Evolutionary conservation across 2,797 vertebrate genomes (phyloP).

Genomic region (Acrossocheilus fasciatus): DNA sequence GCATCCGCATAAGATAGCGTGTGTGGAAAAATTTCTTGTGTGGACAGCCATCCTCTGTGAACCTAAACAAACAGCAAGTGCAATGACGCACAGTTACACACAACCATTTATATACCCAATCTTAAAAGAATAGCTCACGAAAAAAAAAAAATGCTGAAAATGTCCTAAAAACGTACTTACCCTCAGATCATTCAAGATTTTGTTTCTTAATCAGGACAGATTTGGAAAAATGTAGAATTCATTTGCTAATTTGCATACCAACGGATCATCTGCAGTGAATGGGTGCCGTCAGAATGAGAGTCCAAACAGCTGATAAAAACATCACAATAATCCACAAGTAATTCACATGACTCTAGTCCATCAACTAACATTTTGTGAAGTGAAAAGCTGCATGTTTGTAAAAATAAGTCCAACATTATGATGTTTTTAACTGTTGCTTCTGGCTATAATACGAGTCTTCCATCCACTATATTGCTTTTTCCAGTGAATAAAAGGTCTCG

Average conservation of each 20-base stretch:
- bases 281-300: background rate
- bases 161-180: background rate
- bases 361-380: background rate
- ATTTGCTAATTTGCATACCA: background rate
- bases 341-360: background rate
- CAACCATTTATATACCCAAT: background rate
- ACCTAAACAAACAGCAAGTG: slow-evolving; percentile 75
- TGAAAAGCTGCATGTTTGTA: background rate
- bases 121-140: background rate
- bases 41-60: slow-evolving; percentile 97
- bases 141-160: background rate
- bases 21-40: slow-evolving; percentile 99
- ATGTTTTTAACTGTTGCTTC: background rate
- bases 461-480: too few relatives aligned
- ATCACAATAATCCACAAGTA: background rate
- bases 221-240: background rate
- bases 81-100: background rate
- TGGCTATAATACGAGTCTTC: background rate
- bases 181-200: background rate
- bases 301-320: background rate
- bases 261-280: background rate
- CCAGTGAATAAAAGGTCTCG: too few relatives aligned
- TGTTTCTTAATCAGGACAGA: background rate
- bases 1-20: slow-evolving; percentile 98
- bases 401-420: background rate